Percentiles rank a stretch among this genome's conserved stretches.
Evolutionary conservation across 1,140 invertebrate species (phyloP).

Genomic region (Saccostrea echinata): DNA sequence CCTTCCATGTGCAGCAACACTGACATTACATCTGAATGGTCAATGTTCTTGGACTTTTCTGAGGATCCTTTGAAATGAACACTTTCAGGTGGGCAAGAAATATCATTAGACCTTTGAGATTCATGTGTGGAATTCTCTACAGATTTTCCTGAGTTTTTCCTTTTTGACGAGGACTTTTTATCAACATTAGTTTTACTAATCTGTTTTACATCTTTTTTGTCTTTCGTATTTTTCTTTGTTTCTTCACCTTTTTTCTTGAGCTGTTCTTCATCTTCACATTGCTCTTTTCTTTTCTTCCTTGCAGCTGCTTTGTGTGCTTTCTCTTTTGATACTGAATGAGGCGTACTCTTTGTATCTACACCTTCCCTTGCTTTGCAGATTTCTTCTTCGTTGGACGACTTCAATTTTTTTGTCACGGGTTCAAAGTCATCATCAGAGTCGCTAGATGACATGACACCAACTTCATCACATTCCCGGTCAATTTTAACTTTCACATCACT

Average conservation of each 20-base stretch:
- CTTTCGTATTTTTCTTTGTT: not conserved
- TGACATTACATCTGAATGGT: slow-evolving; percentile 61
- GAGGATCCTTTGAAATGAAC: not conserved
- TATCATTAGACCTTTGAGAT: not conserved
- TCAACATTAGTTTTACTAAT: not conserved
- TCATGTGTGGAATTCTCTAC: not conserved
- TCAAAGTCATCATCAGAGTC: slow-evolving; percentile 8
- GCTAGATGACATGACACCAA: not conserved
- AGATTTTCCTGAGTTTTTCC: not conserved
- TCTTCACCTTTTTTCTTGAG: not conserved
- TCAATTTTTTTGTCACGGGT: slow-evolving; percentile 9
- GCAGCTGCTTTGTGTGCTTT: not conserved
- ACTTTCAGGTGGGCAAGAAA: not conserved
- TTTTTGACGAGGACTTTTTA: not conserved
- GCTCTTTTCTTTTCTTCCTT: not conserved
- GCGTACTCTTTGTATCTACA: not conserved
- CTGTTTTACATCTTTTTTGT: not conserved
- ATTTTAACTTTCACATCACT: not conserved
- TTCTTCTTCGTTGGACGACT: not conserved
- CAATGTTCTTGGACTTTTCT: slow-evolving; percentile 14
- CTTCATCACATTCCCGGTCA: not conserved
- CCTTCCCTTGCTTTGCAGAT: not conserved
- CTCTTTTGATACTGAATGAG: not conserved
- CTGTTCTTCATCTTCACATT: not conserved
- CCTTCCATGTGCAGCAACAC: slow-evolving; percentile 69